Percentiles rank a stretch among this genome's conserved stretches.
phyloP scores from a whole-genome alignment of 2,113 vertebrate genomes.

The Fregetta grallaria region DNA sequence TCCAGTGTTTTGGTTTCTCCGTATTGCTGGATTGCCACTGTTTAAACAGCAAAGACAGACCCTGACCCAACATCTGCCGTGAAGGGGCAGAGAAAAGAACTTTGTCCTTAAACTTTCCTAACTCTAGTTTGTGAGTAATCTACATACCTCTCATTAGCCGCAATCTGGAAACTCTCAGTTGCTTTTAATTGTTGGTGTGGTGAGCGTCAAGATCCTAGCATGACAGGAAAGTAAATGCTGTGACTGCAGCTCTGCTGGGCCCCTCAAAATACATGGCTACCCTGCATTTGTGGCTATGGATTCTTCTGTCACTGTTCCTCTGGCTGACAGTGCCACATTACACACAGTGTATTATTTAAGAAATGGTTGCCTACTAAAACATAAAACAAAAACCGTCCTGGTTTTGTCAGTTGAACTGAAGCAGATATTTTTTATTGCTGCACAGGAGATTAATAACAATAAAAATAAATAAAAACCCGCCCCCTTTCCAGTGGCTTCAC shows the following conservation, averaged over 20 bases:
- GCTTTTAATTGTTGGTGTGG: neutral
- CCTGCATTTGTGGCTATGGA: neutral
- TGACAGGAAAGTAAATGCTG: neutral
- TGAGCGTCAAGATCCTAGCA: neutral
- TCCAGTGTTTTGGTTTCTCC: neutral
- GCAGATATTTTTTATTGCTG: neutral
- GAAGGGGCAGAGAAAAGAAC: neutral
- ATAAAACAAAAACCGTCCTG: constrained; percentile 1
- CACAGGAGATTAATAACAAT: neutral
- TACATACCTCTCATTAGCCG: neutral
- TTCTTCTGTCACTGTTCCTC: neutral
- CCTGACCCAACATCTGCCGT: neutral
- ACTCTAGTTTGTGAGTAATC: neutral
- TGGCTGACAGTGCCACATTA: neutral
- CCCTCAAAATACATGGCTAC: neutral
- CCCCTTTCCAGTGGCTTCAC: neutral
- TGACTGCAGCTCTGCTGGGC: neutral
- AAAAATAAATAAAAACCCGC: neutral
- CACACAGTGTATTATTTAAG: neutral
- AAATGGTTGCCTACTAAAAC: neutral
- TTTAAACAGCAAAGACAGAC: neutral
- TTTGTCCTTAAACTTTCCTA: neutral
- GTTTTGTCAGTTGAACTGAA: constrained; percentile 15
- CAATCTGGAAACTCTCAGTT: neutral
- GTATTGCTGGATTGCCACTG: neutral